phyloP scores from a whole-genome alignment of 2,888 invertebrate genomes.

The Drosophila gaucha region DNA sequence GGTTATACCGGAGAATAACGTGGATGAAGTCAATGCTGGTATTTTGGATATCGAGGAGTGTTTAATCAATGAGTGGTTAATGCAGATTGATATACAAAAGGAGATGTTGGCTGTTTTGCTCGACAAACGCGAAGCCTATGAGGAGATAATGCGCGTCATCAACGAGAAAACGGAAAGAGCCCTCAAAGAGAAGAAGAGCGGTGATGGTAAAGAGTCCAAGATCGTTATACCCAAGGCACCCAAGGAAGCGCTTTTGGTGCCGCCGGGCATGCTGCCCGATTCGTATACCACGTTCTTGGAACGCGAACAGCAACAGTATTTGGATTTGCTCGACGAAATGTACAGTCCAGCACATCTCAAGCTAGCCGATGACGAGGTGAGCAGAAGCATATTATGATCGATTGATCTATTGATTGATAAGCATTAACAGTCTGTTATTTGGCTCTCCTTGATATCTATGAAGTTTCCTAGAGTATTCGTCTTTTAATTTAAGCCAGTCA shows the following conservation, averaged over 20 bases:
- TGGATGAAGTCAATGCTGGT: constrained; percentile 52
- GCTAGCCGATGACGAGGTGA: constrained; percentile 69
- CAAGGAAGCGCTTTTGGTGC: constrained; percentile 60
- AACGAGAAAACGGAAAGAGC: constrained; percentile 27
- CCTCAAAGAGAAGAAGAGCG: constrained; percentile 22
- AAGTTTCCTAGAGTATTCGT: neutral
- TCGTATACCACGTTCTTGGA: constrained; percentile 61
- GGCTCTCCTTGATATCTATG: neutral
- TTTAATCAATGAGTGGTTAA: constrained; percentile 70
- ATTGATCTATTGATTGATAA: neutral
- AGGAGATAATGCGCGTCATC: constrained; percentile 56
- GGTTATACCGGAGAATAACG: constrained; percentile 12
- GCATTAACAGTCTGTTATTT: neutral
- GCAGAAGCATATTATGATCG: neutral
- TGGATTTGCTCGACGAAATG: constrained; percentile 47
- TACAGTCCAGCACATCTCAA: constrained; percentile 64
- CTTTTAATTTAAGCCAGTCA: too few species aligned
- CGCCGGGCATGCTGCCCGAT: constrained; percentile 61
- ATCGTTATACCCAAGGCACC: constrained; percentile 46
- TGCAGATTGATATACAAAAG: constrained; percentile 65
- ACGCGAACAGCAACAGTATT: constrained; percentile 62
- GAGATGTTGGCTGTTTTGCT: constrained; percentile 57
- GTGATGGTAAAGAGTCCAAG: constrained; percentile 19
- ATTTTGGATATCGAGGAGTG: constrained; percentile 60
- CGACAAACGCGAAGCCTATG: constrained; percentile 59